Evolutionary conservation across 2,113 vertebrate species (phyloP), one percentile per base, ranked within the genome.

Genomic region (Pterocles gutturalis): DNA sequence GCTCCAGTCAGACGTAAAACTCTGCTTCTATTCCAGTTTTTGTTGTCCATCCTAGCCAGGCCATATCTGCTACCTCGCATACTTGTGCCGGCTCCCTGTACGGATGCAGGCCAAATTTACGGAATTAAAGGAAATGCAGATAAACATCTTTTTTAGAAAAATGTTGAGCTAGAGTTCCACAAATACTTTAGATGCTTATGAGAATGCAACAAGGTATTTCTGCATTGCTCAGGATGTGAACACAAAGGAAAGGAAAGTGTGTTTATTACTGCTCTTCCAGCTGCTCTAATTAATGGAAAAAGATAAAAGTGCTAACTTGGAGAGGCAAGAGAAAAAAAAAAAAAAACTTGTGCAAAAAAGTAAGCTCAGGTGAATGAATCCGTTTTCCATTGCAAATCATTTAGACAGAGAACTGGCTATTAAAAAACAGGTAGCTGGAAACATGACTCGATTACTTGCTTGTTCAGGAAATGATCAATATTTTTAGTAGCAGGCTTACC

Each of bases 171-270:
- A 41, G 81, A 93, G 83, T 90, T 95, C 80, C 94, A 94, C 12
- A 4, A 92, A 93, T 92, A 95, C 26, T 84, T 97, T 34, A 95
- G 45, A 92, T 75, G 71, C 66, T 93, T 94, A 21, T 46, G 29
- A 93, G 76, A 95, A 87, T 36, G 38, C 53, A 92, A 83, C 17
- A 38, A 34, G 58, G 58, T 84, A 90, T 95, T 95, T 90, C 69
- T 89, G 53, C 61, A 15, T 38, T 38, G 36, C 45, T 94, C 80
- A 92, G 67, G 89, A 93, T 87, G 69, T 78, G 72, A 95, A 82
- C 46, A 89, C 88, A 95, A 93, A 96, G 71, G 33, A 83, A 95
- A 95, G 75, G 65, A 83, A 91, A 90, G 26, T 33, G 13, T 79
- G 86, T 90, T 94, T 94, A 79, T 71, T 90, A 64, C 65, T 53